These are phyloP conservation scores for Habrosyne pyritoides DNA, from an alignment of 2,888 invertebrate species.

Conservation along the genomic window DNA sequence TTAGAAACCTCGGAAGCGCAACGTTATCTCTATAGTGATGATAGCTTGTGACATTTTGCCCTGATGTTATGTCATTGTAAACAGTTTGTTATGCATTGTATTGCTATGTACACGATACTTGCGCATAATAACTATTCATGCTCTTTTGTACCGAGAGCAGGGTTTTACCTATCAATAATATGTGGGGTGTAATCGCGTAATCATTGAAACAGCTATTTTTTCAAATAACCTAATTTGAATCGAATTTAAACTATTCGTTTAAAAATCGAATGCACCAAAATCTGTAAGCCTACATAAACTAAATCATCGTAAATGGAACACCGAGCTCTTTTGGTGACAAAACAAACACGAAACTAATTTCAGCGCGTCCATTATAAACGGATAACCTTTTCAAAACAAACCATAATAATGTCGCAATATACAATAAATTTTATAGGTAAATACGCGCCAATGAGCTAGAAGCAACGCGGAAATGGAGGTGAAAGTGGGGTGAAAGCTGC, in stretches of 20 bases:
- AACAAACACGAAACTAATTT: background rate
- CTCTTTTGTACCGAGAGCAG: background rate
- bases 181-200: too few species aligned
- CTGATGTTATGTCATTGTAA: slow-evolving; percentile 22
- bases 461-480: slow-evolving; percentile 76
- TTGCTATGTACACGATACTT: slow-evolving; percentile 9
- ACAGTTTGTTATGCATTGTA: slow-evolving; percentile 21
- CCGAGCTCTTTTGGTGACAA: background rate
- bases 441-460: slow-evolving; percentile 44
- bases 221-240: too few species aligned
- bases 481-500: slow-evolving; percentile 81
- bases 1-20: slow-evolving; percentile 25
- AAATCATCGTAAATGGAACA: background rate
- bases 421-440: slow-evolving; percentile 38
- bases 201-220: too few species aligned
- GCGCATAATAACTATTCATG: background rate
- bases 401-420: slow-evolving; percentile 30
- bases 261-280: too few species aligned
- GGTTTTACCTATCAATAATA: background rate
- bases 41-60: slow-evolving; percentile 26
- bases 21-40: slow-evolving; percentile 28
- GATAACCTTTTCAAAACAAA: background rate
- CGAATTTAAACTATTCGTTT: too few species aligned
- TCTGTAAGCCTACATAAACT: too few species aligned
- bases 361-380: background rate